Percentiles rank a stretch among this genome's conserved stretches.
phyloP scores from a whole-genome alignment of 2,797 vertebrate genomes.

The Sebastes oblongus region DNA sequence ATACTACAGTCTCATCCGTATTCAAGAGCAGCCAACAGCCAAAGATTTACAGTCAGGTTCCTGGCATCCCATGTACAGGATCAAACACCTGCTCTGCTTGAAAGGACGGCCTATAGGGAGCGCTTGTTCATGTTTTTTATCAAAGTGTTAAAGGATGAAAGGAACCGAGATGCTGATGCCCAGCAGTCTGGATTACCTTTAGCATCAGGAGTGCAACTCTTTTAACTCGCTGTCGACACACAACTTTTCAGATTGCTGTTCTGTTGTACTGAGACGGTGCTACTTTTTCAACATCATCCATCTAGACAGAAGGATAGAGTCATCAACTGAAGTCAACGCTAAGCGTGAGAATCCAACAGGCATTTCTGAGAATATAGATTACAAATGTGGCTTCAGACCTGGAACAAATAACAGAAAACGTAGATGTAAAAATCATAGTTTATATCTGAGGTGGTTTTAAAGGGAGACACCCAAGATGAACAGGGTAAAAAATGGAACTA shows the following conservation, averaged over 20 bases:
- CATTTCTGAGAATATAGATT: neutral
- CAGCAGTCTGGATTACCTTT: conserved; percentile 19
- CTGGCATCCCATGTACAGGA: conserved; percentile 37
- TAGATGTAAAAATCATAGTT: neutral
- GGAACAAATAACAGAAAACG: neutral
- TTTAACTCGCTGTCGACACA: neutral
- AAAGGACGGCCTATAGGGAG: conserved; percentile 33
- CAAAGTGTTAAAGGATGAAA: conserved; percentile 52
- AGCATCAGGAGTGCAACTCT: conserved; percentile 4
- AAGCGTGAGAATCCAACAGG: neutral
- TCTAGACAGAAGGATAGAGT: neutral
- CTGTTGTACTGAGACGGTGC: neutral
- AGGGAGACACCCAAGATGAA: rapidly evolving
- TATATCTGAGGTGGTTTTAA: neutral
- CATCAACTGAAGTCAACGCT: neutral
- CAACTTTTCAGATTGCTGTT: neutral
- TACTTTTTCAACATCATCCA: neutral
- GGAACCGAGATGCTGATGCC: conserved; percentile 22
- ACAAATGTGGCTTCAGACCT: neutral
- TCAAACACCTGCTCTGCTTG: conserved; percentile 56
- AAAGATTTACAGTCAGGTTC: conserved; percentile 37
- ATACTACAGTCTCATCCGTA: conserved; percentile 15
- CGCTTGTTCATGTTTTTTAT: conserved; percentile 28
- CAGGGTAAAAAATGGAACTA: no score
- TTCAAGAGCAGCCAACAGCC: conserved; percentile 26